phyloP scores from a whole-genome alignment of 1,140 invertebrate species.

The Bombus fervidus region DNA sequence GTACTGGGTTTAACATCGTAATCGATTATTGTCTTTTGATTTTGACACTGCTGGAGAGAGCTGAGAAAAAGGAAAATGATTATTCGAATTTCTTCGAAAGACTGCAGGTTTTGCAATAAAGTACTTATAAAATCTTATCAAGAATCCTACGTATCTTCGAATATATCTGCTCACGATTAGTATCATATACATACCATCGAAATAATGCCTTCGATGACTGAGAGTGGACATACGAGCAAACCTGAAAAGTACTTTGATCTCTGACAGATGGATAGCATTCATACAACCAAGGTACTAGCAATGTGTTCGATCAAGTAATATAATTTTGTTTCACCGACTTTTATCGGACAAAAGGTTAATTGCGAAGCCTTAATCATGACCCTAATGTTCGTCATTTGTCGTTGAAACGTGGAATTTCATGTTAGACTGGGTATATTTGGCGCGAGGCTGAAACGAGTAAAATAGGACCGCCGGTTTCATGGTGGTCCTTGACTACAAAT shows the following conservation, averaged over 20 bases:
- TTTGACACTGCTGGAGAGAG: no score
- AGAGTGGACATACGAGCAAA: neutral
- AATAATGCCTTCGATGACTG: neutral
- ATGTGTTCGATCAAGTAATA: no score
- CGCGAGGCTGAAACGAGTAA: conserved; percentile 34
- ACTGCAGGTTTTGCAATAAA: no score
- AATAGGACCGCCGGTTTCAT: conserved; percentile 39
- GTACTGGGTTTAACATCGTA: no score
- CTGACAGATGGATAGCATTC: no score
- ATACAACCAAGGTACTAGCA: no score
- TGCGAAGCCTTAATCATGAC: neutral
- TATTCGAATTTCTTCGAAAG: no score
- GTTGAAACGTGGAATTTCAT: conserved; percentile 13
- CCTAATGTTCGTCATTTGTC: neutral
- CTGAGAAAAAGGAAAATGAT: no score
- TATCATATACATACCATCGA: neutral
- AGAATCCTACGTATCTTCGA: neutral
- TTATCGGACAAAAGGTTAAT: neutral
- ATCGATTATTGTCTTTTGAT: no score
- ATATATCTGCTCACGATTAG: neutral
- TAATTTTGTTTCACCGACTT: neutral
- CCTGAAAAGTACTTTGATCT: neutral
- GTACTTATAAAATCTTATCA: neutral
- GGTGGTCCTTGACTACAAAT: conserved; percentile 45
- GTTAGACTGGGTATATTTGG: conserved; percentile 32